These are phyloP conservation scores for Chiloscyllium punctatum DNA, from an alignment of 2,797 vertebrate species.

Conservation along the genomic window DNA sequence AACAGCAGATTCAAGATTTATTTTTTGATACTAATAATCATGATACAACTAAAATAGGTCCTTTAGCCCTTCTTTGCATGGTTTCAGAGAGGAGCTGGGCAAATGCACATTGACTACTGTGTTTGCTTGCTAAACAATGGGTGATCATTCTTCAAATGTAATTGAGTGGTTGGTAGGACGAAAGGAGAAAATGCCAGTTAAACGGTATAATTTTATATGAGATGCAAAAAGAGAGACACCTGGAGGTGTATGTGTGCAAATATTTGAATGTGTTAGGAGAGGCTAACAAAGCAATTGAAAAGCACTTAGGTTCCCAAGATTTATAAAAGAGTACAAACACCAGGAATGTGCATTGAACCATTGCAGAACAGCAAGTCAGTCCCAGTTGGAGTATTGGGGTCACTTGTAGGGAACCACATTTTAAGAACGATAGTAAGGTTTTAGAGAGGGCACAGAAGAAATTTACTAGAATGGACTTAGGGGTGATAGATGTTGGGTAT, in stretches of 20 bases:
- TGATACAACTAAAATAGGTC: neutral
- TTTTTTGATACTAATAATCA: neutral
- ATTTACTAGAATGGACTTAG: neutral
- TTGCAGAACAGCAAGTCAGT: neutral
- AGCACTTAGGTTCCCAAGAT: neutral
- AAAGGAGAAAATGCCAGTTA: neutral
- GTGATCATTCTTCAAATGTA: neutral
- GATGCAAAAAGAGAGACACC: no score
- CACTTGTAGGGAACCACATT: neutral
- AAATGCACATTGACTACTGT: neutral
- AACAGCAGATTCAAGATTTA: neutral
- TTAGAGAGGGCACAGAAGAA: neutral
- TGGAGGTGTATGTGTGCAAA: neutral
- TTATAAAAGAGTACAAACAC: neutral
- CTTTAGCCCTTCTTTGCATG: neutral
- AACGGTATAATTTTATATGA: neutral
- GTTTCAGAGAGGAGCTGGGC: no score
- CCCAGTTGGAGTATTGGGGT: neutral
- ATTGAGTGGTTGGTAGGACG: neutral
- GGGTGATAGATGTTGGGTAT: neutral
- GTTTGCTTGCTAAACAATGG: neutral
- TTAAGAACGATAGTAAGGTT: neutral
- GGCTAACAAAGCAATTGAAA: neutral
- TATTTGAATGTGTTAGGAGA: neutral
- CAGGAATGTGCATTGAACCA: neutral